These are phyloP conservation scores for Fragum fragum DNA, from an alignment of 2,888 invertebrate genomes.

Conservation along the genomic window DNA sequence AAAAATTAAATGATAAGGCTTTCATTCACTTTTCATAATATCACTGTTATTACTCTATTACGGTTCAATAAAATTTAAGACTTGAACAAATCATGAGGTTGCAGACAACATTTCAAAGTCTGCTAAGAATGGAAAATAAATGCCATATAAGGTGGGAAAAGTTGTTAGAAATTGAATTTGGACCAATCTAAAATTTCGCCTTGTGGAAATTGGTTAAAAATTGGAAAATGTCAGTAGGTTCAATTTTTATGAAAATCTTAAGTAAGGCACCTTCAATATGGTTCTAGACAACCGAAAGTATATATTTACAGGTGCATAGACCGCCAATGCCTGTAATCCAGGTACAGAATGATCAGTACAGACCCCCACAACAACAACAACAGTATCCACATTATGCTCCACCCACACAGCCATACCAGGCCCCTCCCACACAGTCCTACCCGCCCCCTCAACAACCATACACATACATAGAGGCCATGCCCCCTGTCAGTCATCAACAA, in stretches of 20 bases:
- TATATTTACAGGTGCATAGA: conserved; percentile 10
- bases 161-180: not conserved
- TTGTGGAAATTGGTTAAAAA: not conserved
- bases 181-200: not conserved
- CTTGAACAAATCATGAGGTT: too few relatives aligned
- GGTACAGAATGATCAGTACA: conserved; percentile 73
- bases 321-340: conserved; percentile 67
- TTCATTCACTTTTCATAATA: too few relatives aligned
- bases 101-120: too few relatives aligned
- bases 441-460: conserved; percentile 12
- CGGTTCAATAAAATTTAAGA: too few relatives aligned
- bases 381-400: conserved; percentile 26
- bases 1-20: too few relatives aligned
- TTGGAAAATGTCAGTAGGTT: too few relatives aligned
- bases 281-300: not conserved
- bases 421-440: conserved; percentile 40
- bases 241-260: too few relatives aligned
- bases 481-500: conserved; percentile 5
- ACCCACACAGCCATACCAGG: conserved; percentile 32
- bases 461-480: not conserved
- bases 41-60: too few relatives aligned
- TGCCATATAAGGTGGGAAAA: too few relatives aligned
- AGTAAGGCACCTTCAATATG: too few relatives aligned
- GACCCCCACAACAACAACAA: conserved; percentile 52
- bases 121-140: too few relatives aligned